A percentile compares a stretch with the other conserved stretches of the same genome.
These are phyloP conservation scores for Agrochola circellaris DNA, from an alignment of 2,888 invertebrate genomes.

Conservation along the genomic window DNA sequence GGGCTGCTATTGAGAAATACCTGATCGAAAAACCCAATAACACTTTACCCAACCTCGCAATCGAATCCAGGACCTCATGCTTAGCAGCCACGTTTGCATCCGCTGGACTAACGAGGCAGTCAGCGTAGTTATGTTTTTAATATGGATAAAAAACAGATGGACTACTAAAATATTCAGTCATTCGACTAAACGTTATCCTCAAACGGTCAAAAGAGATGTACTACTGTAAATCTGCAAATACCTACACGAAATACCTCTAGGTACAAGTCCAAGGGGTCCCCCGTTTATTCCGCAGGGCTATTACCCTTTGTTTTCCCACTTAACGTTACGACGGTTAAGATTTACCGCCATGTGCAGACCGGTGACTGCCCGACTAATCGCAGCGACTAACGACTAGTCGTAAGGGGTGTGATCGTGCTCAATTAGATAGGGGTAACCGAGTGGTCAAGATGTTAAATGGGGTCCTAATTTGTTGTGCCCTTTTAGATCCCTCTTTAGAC, in stretches of 20 bases:
- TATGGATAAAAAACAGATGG: too few species aligned
- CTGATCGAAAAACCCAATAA: too few species aligned
- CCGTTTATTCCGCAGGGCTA: constrained; percentile 35
- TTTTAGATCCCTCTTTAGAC: constrained; percentile 33
- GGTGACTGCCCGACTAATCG: constrained; percentile 53
- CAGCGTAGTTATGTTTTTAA: too few species aligned
- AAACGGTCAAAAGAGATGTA: neutral
- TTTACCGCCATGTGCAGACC: constrained; percentile 54
- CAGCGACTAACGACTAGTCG: constrained; percentile 61
- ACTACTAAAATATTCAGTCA: neutral
- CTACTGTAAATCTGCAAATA: neutral
- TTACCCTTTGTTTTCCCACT: constrained; percentile 66
- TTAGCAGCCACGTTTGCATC: too few species aligned
- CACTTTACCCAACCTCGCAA: too few species aligned
- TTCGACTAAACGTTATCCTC: neutral
- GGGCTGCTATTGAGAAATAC: too few species aligned
- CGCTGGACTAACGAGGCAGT: too few species aligned
- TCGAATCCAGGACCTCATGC: too few species aligned
- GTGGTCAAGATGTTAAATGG: constrained; percentile 62
- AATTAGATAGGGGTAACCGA: constrained; percentile 63
- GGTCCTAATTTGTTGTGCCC: constrained; percentile 56
- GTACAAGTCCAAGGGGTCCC: constrained; percentile 19
- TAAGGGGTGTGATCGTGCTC: constrained; percentile 54
- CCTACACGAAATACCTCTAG: neutral
- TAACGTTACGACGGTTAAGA: constrained; percentile 56